Evolutionary conservation across 1,140 invertebrate genomes (phyloP).

Genomic region (Listronotus bonariensis): DNA sequence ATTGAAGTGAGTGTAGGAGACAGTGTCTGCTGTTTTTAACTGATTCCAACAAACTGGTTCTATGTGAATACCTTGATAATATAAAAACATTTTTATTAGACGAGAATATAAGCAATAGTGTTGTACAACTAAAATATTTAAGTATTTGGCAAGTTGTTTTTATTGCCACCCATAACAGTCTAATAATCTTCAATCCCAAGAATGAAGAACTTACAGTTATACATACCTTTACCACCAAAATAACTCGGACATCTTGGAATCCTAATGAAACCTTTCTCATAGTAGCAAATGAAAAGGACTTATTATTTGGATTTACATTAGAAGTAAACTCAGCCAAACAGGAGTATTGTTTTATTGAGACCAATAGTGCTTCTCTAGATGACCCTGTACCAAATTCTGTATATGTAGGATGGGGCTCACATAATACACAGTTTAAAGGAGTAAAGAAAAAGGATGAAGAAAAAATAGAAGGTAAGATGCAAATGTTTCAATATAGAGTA

Average conservation of each 20-base stretch:
- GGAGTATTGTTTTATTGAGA: conserved; percentile 6
- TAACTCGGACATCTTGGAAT: conserved; percentile 28
- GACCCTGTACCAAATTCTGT: conserved; percentile 32
- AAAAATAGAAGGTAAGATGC: too few relatives aligned
- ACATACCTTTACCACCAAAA: conserved; percentile 2
- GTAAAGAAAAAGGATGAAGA: conserved; percentile 27
- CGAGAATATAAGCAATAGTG: not conserved
- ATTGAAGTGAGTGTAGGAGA: not conserved
- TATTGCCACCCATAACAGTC: conserved; percentile 16
- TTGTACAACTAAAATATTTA: conserved; percentile 18
- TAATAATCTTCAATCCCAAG: conserved; percentile 4
- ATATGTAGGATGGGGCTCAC: conserved; percentile 44
- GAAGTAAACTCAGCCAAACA: not conserved
- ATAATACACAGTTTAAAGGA: conserved; percentile 45
- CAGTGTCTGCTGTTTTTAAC: conserved; percentile 18
- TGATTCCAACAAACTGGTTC: not conserved
- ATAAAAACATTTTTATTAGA: not conserved
- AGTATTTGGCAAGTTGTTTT: conserved; percentile 25
- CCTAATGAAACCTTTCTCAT: conserved; percentile 29
- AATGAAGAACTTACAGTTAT: not conserved
- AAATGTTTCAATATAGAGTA: too few relatives aligned
- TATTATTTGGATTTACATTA: conserved; percentile 16
- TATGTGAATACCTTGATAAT: conserved; percentile 2
- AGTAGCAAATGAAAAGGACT: conserved; percentile 12
- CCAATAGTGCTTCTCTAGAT: not conserved